Base-by-base conservation (phyloP, 2,888 invertebrate species). In the Zootermopsis nevadensis region DNA sequence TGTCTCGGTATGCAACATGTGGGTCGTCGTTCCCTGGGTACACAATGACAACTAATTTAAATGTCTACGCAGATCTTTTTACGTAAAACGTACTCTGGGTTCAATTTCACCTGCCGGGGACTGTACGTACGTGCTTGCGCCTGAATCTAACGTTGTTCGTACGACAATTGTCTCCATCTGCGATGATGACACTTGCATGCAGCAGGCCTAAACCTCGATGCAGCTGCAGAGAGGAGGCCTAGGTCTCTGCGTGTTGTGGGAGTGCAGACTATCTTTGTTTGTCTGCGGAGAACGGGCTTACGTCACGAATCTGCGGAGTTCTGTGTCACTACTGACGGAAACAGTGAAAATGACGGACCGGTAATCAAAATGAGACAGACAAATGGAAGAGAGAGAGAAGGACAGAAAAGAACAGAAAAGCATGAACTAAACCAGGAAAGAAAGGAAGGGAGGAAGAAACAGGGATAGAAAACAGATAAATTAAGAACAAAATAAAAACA, bases 131-230 rank as follows among this genome's bases (percentile, higher is more conserved):
- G 55, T 27, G 60, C 60, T 60, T 60, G 60, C 27, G 60, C 60
- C 60, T 60, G 60, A 27, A 27, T 7, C 60, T n/a, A 60, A 60
- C 60, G 60, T n/a, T 60, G 60, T 60, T 60, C 7, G 60, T 4
- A 27, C 60, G 60, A 4, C 60, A 60, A 60, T 60, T 60, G 60
- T 60, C n/a, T 60, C 60, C 60, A 27, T 60, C 60, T 60, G 60
- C 27, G 27, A n/a, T 60, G 60, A 60, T 4, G 27, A 60, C 60
- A 60, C 60, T 60, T 60, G 12, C 27, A 60, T 10, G n/a, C n/a
- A 10, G 19, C 48, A 27, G 60, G 60, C 60, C 27, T 27, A 27
- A 12, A 27, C n/a, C 60, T n/a, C n/a, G 60, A n/a, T 27, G 4
- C 7, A 27, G 27, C 15, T 15, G 53, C 53, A 53, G 4, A 53